Evolutionary conservation across 2,888 invertebrate genomes (phyloP).

Genomic region (Malachius bipustulatus): DNA sequence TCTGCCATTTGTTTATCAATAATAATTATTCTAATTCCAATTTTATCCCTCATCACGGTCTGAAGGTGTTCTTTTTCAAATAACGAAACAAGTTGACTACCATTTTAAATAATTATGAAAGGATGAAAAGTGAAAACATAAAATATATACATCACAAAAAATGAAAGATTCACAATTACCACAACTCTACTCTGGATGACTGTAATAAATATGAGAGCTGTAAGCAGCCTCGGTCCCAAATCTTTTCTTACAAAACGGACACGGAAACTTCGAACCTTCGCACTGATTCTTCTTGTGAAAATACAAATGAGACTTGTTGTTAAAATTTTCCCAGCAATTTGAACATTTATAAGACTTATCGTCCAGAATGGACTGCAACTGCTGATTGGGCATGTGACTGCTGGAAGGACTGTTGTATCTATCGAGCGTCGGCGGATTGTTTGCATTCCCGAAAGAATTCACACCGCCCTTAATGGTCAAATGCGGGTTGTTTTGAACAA

Average conservation of each 20-base stretch:
- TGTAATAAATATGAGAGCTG: slow-evolving; percentile 37
- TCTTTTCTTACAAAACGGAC: slow-evolving; percentile 37
- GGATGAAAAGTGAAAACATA: too few relatives aligned
- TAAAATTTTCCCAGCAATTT: slow-evolving; percentile 34
- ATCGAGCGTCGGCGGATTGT: slow-evolving; percentile 7
- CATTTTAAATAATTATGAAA: too few relatives aligned
- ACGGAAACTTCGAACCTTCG: slow-evolving; percentile 36
- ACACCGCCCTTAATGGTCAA: slow-evolving; percentile 31
- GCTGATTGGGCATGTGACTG: too few relatives aligned
- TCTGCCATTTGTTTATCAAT: too few relatives aligned
- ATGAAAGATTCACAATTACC: too few relatives aligned
- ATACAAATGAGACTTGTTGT: slow-evolving; percentile 36
- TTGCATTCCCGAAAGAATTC: slow-evolving; percentile 7
- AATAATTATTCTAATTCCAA: too few relatives aligned
- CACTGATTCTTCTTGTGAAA: slow-evolving; percentile 38
- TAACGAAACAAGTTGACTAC: too few relatives aligned
- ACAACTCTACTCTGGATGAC: slow-evolving; percentile 35
- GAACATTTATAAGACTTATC: slow-evolving; percentile 34
- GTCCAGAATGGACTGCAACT: slow-evolving; percentile 14
- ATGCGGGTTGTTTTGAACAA: slow-evolving; percentile 36
- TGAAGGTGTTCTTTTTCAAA: too few relatives aligned
- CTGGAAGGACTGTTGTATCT: neutral
- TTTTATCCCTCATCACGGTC: too few relatives aligned
- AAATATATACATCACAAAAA: too few relatives aligned
- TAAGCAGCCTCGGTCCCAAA: slow-evolving; percentile 38